Evolutionary conservation across 2,113 vertebrate genomes (phyloP).

Genomic region (Neomonachus schauinslandi): DNA sequence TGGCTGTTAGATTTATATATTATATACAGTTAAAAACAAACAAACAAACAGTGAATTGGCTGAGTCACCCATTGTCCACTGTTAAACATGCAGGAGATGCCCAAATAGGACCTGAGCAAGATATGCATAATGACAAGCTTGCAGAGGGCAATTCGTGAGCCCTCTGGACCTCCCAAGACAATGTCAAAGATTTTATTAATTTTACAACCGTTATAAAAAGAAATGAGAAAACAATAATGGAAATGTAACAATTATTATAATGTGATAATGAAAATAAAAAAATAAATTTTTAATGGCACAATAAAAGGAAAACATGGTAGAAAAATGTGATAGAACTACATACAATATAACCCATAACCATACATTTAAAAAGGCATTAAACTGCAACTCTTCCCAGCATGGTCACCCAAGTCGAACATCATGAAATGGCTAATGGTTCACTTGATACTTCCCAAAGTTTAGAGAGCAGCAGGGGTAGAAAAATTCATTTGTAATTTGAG

Average conservation of each 20-base stretch:
- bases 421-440: conserved; percentile 83
- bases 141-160: conserved; percentile 52
- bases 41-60: neutral
- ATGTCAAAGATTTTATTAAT: conserved; percentile 68
- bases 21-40: neutral
- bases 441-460: conserved; percentile 82
- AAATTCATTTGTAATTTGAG: conserved; percentile 83
- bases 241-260: conserved; percentile 69
- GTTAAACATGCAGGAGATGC: neutral
- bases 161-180: conserved; percentile 71
- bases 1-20: conserved; percentile 64
- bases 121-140: neutral
- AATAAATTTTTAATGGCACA: conserved; percentile 85
- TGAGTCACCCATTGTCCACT: neutral
- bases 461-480: conserved; percentile 77
- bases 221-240: conserved; percentile 76
- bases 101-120: conserved; percentile 31
- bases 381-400: conserved; percentile 82
- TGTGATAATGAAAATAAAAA: conserved; percentile 78
- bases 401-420: conserved; percentile 81
- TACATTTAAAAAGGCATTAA: conserved; percentile 85
- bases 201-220: conserved; percentile 78
- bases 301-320: conserved; percentile 83
- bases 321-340: conserved; percentile 85
- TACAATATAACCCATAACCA: conserved; percentile 81